Percentiles rank a stretch among this genome's conserved stretches.
phyloP scores from a whole-genome alignment of 2,113 vertebrate genomes.

The Laticauda laticaudata region DNA sequence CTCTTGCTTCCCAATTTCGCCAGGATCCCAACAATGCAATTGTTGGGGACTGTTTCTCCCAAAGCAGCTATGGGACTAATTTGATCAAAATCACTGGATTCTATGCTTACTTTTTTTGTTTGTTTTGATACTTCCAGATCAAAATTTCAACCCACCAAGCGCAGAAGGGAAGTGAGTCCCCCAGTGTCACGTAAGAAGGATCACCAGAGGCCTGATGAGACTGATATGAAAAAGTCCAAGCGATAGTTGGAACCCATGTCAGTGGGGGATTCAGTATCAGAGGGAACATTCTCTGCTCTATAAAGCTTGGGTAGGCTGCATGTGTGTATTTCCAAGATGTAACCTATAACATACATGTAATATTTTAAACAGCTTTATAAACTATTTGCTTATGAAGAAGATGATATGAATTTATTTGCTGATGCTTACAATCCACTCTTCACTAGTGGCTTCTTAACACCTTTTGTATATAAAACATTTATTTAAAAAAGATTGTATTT shows the following conservation, averaged over 20 bases:
- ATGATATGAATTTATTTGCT: conserved; percentile 71
- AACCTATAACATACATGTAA: conserved; percentile 58
- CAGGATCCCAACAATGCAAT: neutral
- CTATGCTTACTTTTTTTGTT: neutral
- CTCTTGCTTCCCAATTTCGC: neutral
- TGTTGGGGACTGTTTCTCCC: neutral
- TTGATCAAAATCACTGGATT: neutral
- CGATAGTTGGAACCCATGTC: conserved; percentile 69
- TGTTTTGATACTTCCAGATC: conserved; percentile 61
- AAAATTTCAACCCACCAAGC: conserved; percentile 77
- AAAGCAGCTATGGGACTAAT: neutral
- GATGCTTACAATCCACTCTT: conserved; percentile 63
- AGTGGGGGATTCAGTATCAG: conserved; percentile 18
- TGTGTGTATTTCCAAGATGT: conserved; percentile 67
- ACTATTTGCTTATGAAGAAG: conserved; percentile 72
- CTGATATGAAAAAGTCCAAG: conserved; percentile 80
- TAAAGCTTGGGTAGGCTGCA: conserved; percentile 64
- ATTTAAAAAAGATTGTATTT: conserved; percentile 78
- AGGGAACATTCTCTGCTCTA: conserved; percentile 50
- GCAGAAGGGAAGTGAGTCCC: conserved; percentile 84
- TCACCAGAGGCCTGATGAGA: conserved; percentile 82
- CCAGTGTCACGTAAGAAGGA: conserved; percentile 78
- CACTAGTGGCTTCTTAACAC: conserved; percentile 57
- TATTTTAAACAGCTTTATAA: conserved; percentile 72
- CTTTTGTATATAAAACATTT: conserved; percentile 77